Conservation (phyloP, 2,113 vertebrate species). For the Natator depressus region DNA sequence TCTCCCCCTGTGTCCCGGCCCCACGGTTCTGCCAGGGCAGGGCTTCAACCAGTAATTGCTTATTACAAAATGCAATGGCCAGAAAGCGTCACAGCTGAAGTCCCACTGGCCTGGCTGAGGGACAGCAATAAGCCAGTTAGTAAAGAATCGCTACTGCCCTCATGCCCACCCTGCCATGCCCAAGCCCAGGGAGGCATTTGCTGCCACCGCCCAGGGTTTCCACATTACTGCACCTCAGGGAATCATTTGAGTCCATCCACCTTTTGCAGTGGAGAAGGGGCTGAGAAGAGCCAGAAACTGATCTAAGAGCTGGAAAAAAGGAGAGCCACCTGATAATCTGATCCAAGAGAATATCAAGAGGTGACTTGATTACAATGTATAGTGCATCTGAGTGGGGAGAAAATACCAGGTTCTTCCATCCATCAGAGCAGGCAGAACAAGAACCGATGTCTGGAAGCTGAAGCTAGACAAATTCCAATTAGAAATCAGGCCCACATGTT, state of each 20-base stretch:
- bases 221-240: neutral
- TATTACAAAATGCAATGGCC: neutral
- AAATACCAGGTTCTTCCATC: neutral
- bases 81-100: neutral
- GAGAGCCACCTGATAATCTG: neutral
- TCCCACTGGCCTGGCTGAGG: neutral
- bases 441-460: neutral
- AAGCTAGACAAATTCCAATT: neutral
- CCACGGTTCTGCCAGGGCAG: neutral
- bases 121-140: accelerated
- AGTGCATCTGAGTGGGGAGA: neutral
- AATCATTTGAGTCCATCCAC: neutral
- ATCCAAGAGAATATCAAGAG: neutral
- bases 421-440: neutral
- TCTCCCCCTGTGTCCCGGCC: neutral
- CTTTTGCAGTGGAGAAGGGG: neutral
- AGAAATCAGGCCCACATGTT: neutral
- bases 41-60: neutral
- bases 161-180: neutral
- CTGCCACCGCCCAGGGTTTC: accelerated
- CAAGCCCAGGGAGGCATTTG: neutral
- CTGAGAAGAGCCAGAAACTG: neutral
- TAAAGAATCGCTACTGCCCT: accelerated
- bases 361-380: neutral
- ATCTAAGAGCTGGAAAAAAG: neutral